Base-by-base conservation (phyloP, 2,797 vertebrate species). In the Carcharodon carcharias region DNA sequence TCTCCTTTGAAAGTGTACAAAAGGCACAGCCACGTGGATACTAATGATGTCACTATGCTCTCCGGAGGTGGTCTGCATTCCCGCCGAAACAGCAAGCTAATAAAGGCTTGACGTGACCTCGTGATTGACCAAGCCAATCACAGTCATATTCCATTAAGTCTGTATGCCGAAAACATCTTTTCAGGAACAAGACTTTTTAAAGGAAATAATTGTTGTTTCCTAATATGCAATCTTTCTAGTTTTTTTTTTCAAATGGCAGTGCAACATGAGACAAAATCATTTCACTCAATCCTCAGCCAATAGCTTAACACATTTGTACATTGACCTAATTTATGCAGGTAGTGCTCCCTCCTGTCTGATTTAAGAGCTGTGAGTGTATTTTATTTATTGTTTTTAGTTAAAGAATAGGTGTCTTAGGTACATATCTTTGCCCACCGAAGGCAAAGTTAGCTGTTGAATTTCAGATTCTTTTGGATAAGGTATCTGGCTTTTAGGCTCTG, bases 21-120 rank as follows among this genome's bases (percentile, higher is more conserved):
- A 98, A 97, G 98, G 97, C 98, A 98, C 97, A 98, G 98, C 98
- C 97, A 97, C 97, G 97, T 98, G 98, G 98, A 98, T 97, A 98
- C 97, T 98, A 98, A 98, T 97, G 98, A 98, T 97, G 96, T 97
- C 97, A 97, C 97, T 97, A 97, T 97, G 97, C 97, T 97, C 97
- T 97, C 97, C 97, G 97, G 97, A 98, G 97, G 97, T 98, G 97
- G 97, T 98, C 96, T 88, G n/a, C 23, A 85, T 96, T 96, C 94
- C 91, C 96, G 88, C 11, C 40, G 50, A 95, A 96, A 95, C 4
- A 63, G 93, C 95, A 87, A 98, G 98, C 98, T 98, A 98, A 98
- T 96, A 69, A 96, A 96, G 89, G 96, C 96, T 95, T 96, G 77
- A 26, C 54, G 40, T n/a, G 26, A 40, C 65, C 71, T 96, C 67